Evolutionary conservation across 2,113 vertebrate species (phyloP).

Genomic region (Brachyhypopomus occidentalis): DNA sequence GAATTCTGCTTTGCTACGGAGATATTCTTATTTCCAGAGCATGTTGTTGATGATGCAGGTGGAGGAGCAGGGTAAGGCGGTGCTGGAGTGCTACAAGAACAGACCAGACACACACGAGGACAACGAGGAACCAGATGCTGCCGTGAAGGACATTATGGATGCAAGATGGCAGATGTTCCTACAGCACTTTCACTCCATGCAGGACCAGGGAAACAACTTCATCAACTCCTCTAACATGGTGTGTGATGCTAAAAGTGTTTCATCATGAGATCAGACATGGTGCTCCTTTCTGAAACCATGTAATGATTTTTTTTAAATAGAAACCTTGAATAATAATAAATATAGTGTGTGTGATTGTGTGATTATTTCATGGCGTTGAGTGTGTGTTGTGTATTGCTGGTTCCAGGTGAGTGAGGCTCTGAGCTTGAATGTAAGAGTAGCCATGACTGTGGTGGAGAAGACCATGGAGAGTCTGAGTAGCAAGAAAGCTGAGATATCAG

Average conservation of each 20-base stretch:
- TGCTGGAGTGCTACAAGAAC: constrained; percentile 74
- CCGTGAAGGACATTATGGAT: constrained; percentile 64
- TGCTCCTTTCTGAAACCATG: background rate
- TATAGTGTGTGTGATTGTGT: no score
- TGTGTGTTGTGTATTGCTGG: background rate
- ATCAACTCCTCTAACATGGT: constrained; percentile 79
- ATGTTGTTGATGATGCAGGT: constrained; percentile 63
- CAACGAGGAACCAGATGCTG: constrained; percentile 47
- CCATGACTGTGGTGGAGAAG: constrained; percentile 65
- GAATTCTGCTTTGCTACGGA: no score
- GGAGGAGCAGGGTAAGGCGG: constrained; percentile 65
- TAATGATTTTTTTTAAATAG: background rate
- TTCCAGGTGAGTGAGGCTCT: constrained; percentile 72
- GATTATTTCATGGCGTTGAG: background rate
- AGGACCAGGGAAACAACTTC: constrained; percentile 76
- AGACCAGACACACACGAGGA: constrained; percentile 57
- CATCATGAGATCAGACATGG: no score
- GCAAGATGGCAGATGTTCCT: constrained; percentile 75
- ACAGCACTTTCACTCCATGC: constrained; percentile 75
- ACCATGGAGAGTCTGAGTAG: constrained; percentile 69
- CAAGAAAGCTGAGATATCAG: constrained; percentile 72
- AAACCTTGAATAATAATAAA: background rate
- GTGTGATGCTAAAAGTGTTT: constrained; percentile 52
- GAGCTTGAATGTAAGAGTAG: constrained; percentile 71
- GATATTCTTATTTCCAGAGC: no score